Percentiles rank a stretch among this genome's conserved stretches.
Conservation (phyloP, 2,113 vertebrate species). For the Centropus unirufus region DNA sequence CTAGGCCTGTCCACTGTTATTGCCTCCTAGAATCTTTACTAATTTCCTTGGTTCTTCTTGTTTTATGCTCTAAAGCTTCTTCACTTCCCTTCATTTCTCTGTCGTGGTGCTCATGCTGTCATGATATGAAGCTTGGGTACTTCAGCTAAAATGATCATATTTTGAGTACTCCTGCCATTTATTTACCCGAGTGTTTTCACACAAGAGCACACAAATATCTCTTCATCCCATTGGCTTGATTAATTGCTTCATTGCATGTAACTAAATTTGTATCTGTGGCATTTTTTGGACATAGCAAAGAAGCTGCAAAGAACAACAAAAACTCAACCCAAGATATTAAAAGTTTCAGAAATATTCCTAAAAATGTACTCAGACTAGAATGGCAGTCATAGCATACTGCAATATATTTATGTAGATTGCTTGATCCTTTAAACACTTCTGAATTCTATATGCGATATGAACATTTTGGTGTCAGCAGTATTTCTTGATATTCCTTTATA, state of each 20-base stretch:
- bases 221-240: background rate
- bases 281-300: background rate
- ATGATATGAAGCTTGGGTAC: background rate
- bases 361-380: background rate
- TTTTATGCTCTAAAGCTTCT: background rate
- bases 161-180: background rate
- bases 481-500: background rate
- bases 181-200: background rate
- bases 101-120: background rate
- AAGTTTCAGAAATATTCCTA: background rate
- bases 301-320: background rate
- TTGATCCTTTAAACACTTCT: background rate
- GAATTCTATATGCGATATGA: background rate
- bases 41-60: background rate
- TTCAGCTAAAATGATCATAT: background rate
- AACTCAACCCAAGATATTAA: background rate
- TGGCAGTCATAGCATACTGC: background rate
- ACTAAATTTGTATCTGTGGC: background rate
- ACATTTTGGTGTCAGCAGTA: background rate
- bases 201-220: background rate
- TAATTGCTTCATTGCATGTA: background rate
- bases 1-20: background rate
- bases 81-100: background rate
- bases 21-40: background rate
- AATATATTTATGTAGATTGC: background rate